Evolutionary conservation across 2,888 invertebrate genomes (phyloP), one percentile per base, ranked within the genome.

Genomic region (Polydrusus tereticollis): DNA sequence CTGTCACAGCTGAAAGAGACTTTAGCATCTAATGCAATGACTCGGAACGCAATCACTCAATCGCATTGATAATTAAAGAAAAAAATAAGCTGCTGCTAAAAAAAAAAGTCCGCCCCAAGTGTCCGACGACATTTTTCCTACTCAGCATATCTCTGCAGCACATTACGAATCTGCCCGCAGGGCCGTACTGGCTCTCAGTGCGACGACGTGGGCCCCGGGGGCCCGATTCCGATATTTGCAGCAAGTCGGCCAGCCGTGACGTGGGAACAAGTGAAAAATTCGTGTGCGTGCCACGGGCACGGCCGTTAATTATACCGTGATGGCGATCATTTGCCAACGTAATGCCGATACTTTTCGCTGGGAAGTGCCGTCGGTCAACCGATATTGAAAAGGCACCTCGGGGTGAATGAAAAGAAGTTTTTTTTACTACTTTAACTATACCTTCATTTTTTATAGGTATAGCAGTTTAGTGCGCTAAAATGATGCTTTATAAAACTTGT

Each of bases 251-350:
- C 72, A 58, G 72, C 72, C 72, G 72, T 72, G 67, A 72, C 72
- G 72, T 72, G 72, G 68, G 72, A 72, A 72, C 64, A 64, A 68
- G 63, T 68, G 67, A 72, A 72, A 72, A 72, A 72, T 72, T 72
- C 72, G 72, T 72, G 72, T 72, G 68, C 68, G 72, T 63, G 72
- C 72, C 72, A 43, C 14, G 68, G 72, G 47, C 63, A 68, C 38
- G 63, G 62, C 60, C 68, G 68, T 72, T 72, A 68, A 68, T 71
- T 67, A 66, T 62, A 67, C 66, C 57, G 67, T 43, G 72, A 67
- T 67, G 67, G 66, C 63, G 72, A 72, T 72, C 72, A 67, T 72
- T 72, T 72, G 67, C 67, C 72, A 55, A 63, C 72, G 72, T 72
- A 72, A 72, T 72, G 72, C 72, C 72, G 67, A 72, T 72, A 72